Evolutionary conservation across 1,140 invertebrate species (phyloP).

Genomic region (Tetranychus urticae): DNA sequence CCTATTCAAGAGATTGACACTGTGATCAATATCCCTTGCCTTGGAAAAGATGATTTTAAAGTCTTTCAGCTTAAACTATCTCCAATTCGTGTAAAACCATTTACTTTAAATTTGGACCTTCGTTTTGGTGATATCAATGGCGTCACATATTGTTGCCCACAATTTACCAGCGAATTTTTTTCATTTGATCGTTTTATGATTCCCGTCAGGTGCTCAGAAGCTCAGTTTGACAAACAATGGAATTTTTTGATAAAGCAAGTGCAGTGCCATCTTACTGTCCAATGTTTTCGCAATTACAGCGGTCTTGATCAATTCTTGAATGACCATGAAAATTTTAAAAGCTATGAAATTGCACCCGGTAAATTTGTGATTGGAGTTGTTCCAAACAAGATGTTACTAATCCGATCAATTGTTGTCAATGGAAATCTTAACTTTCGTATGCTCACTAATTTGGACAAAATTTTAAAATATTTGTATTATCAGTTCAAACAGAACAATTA

Average conservation of each 20-base stretch:
- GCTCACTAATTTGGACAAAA: not conserved
- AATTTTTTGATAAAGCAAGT: not conserved
- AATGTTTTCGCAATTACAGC: not conserved
- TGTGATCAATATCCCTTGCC: not conserved
- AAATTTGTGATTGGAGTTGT: not conserved
- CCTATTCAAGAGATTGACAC: not conserved
- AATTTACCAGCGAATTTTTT: not conserved
- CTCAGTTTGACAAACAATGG: not conserved
- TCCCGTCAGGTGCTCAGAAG: not conserved
- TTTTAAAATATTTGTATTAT: not conserved
- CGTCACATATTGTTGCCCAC: not conserved
- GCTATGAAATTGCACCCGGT: not conserved
- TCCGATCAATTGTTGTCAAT: not conserved
- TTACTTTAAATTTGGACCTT: not conserved
- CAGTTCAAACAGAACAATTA: not conserved
- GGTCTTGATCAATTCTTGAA: not conserved
- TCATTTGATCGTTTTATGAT: conserved; percentile 3
- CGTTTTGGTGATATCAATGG: conserved; percentile 1
- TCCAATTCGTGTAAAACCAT: not conserved
- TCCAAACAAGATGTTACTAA: not conserved
- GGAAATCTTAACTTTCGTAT: not conserved
- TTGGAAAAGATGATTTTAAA: not conserved
- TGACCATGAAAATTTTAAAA: not conserved
- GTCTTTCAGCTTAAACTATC: not conserved
- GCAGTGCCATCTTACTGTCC: not conserved